These are phyloP conservation scores for Psophia crepitans DNA, from an alignment of 2,113 vertebrate genomes.

Conservation along the genomic window DNA sequence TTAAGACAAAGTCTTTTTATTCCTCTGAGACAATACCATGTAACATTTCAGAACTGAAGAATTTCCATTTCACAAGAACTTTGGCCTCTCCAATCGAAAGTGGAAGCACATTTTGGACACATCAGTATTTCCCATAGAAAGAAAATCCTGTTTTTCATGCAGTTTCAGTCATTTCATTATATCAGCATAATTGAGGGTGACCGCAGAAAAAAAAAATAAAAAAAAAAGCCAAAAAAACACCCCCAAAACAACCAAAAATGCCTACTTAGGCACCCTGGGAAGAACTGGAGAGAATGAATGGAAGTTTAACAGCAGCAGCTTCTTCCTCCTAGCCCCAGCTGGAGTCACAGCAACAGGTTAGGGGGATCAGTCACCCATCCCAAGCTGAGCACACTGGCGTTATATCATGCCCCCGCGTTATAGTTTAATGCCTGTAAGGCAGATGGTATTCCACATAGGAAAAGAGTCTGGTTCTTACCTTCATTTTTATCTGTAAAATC, in stretches of 20 bases:
- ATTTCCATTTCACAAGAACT: slow-evolving; percentile 30
- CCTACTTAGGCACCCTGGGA: background rate
- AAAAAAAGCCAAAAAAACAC: background rate
- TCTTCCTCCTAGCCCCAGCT: background rate
- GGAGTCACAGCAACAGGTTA: background rate
- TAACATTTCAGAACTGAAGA: slow-evolving; percentile 26
- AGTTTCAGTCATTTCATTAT: slow-evolving; percentile 3
- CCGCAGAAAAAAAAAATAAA: background rate
- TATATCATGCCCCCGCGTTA: too few relatives aligned
- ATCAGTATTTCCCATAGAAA: background rate
- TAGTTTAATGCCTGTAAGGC: background rate
- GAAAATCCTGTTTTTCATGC: background rate
- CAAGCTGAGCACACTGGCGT: background rate
- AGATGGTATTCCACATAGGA: background rate
- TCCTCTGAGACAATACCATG: background rate
- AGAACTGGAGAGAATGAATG: background rate
- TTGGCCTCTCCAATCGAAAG: slow-evolving; percentile 23
- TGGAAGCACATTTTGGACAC: background rate
- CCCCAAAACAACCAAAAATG: background rate
- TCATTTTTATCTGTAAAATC: background rate
- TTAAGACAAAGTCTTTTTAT: slow-evolving; percentile 16
- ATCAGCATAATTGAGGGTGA: background rate
- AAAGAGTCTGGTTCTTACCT: background rate
- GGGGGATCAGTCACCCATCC: background rate
- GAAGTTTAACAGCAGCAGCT: background rate